These are phyloP conservation scores for Monochamus saltuarius DNA, from an alignment of 1,140 invertebrate genomes.

Conservation along the genomic window DNA sequence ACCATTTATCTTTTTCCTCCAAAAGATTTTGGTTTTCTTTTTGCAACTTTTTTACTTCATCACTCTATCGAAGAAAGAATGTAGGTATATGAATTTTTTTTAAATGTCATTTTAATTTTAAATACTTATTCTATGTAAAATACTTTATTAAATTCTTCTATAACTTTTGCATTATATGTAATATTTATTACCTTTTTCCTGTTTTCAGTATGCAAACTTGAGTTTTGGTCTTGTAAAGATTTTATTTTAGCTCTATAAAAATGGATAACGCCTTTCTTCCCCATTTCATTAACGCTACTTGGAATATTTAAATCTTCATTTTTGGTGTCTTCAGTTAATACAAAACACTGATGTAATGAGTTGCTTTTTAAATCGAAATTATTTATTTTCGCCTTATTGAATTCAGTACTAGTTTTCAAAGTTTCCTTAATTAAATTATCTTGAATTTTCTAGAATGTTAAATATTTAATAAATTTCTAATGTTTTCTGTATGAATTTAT, in stretches of 20 bases:
- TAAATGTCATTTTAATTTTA: neutral
- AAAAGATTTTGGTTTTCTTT: constrained; percentile 49
- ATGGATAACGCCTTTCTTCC: constrained; percentile 43
- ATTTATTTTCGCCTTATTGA: constrained; percentile 13
- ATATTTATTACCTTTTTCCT: constrained; percentile 49
- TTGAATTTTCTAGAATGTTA: constrained; percentile 42
- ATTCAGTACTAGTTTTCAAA: constrained; percentile 20
- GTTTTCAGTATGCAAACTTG: constrained; percentile 49
- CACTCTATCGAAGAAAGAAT: constrained; percentile 41
- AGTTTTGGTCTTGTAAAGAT: constrained; percentile 50
- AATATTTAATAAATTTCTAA: neutral
- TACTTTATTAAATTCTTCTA: neutral
- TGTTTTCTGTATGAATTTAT: neutral
- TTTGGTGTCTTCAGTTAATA: neutral
- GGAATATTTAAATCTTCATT: constrained; percentile 23
- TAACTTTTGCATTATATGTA: neutral
- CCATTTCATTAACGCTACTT: constrained; percentile 32
- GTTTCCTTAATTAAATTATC: constrained; percentile 32
- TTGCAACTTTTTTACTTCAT: constrained; percentile 51
- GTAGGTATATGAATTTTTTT: neutral
- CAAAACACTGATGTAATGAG: neutral
- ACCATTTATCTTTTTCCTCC: constrained; percentile 51
- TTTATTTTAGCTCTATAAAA: constrained; percentile 54
- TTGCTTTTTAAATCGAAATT: constrained; percentile 13
- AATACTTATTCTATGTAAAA: constrained; percentile 1